phyloP scores from a whole-genome alignment of 2,113 vertebrate genomes.

The Paramisgurnus dabryanus region DNA sequence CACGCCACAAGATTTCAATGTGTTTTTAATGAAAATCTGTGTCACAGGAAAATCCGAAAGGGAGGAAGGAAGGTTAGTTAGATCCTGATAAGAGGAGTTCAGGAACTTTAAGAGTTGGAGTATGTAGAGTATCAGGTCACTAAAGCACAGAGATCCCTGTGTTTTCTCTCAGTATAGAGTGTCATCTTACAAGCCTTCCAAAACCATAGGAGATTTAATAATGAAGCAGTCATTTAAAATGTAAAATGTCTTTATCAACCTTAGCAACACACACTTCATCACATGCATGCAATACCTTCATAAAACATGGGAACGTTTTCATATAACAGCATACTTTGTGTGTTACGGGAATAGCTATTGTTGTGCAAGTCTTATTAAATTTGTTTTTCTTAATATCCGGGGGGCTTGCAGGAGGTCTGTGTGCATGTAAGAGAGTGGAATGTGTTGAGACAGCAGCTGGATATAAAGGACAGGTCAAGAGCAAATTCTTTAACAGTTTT shows the following conservation, averaged over 20 bases:
- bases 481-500: background rate
- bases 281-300: too few relatives aligned
- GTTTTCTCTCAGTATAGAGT: background rate
- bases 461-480: conserved; percentile 18
- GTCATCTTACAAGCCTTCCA: too few relatives aligned
- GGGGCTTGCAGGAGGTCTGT: background rate
- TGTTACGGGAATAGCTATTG: background rate
- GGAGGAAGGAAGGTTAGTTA: background rate
- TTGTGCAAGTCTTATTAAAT: background rate
- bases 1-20: background rate
- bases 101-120: background rate
- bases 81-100: background rate
- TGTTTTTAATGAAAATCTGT: background rate
- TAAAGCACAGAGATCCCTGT: conserved; percentile 6
- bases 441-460: conserved; percentile 41
- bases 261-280: too few relatives aligned
- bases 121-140: background rate
- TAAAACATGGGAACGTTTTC: too few relatives aligned
- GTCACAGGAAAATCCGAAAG: background rate
- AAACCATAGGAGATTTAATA: background rate
- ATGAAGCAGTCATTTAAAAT: background rate
- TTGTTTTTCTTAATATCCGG: conserved; percentile 19
- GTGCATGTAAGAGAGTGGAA: conserved; percentile 23
- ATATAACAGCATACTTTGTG: too few relatives aligned
- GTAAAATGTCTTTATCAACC: too few relatives aligned